Percentiles rank a stretch among this genome's conserved stretches.
Evolutionary conservation across 2,797 vertebrate species (phyloP).

Genomic region (Squalus acanthias): DNA sequence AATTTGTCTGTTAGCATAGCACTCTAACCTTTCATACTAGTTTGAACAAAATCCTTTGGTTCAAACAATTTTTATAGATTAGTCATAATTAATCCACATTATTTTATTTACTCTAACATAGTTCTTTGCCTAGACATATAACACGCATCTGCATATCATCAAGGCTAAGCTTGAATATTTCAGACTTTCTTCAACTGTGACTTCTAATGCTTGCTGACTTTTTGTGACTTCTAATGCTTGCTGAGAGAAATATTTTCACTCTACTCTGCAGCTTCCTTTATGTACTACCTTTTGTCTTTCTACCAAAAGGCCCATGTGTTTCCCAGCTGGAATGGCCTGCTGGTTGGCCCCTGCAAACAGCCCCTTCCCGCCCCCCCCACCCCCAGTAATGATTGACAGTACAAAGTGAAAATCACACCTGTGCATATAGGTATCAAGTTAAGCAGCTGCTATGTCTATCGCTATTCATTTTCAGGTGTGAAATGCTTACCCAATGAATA

Average conservation of each 20-base stretch:
- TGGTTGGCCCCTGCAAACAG: not conserved
- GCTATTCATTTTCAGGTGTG: constrained; percentile 41
- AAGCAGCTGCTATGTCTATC: constrained; percentile 35
- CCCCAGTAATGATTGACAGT: constrained; percentile 26
- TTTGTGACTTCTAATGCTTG: not conserved
- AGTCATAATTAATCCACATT: not conserved
- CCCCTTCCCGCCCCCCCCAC: not conserved
- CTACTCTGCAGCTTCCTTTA: constrained; percentile 4
- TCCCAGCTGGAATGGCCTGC: not conserved
- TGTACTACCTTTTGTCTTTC: constrained; percentile 9
- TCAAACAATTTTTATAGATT: not conserved
- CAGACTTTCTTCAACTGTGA: not conserved
- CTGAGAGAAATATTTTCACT: not conserved
- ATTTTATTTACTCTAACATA: too few species aligned
- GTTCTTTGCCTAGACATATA: not conserved
- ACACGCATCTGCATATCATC: not conserved
- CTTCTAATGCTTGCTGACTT: not conserved
- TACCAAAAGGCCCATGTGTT: constrained; percentile 8
- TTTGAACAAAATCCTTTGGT: not conserved
- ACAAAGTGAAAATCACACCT: constrained; percentile 38
- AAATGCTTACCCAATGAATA: constrained; percentile 34
- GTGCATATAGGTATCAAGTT: constrained; percentile 38
- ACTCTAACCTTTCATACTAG: not conserved
- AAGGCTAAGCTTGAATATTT: not conserved
- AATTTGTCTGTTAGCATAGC: not conserved